Conservation (phyloP, 2,888 invertebrate genomes). For the Therioaphis trifolii region DNA sequence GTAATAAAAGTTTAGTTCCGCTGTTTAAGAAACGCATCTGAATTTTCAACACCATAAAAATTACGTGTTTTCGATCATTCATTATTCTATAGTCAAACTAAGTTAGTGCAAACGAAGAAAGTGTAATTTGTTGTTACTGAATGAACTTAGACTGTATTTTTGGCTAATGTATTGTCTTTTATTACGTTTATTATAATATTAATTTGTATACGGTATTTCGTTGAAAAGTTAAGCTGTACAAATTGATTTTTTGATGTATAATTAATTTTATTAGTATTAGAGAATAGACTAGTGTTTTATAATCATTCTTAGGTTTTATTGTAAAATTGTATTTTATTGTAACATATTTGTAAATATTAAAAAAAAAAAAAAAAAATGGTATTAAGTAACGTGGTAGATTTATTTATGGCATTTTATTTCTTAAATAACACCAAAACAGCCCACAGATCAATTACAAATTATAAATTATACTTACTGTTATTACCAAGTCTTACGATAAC, state of each 20-base stretch:
- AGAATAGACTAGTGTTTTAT: conserved; percentile 31
- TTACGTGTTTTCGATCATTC: background rate
- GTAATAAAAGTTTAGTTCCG: background rate
- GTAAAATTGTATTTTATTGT: conserved; percentile 16
- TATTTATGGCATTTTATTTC: background rate
- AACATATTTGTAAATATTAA: conserved; percentile 17
- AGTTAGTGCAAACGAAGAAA: background rate
- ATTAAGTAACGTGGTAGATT: background rate
- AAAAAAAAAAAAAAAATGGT: no score
- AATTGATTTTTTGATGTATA: conserved; percentile 31
- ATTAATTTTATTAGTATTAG: conserved; percentile 28
- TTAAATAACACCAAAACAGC: background rate
- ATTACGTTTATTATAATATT: background rate
- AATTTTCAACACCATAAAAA: conserved; percentile 10
- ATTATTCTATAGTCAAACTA: background rate
- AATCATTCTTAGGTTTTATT: background rate
- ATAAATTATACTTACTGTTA: background rate
- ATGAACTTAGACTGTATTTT: background rate
- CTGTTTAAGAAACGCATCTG: background rate
- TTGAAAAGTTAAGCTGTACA: background rate
- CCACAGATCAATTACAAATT: background rate
- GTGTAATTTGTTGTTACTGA: background rate
- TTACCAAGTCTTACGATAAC: no score
- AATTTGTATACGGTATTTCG: background rate
- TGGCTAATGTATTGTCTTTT: background rate